These are phyloP conservation scores for Nymphalis urticae DNA, from an alignment of 2,888 invertebrate genomes.

Conservation along the genomic window DNA sequence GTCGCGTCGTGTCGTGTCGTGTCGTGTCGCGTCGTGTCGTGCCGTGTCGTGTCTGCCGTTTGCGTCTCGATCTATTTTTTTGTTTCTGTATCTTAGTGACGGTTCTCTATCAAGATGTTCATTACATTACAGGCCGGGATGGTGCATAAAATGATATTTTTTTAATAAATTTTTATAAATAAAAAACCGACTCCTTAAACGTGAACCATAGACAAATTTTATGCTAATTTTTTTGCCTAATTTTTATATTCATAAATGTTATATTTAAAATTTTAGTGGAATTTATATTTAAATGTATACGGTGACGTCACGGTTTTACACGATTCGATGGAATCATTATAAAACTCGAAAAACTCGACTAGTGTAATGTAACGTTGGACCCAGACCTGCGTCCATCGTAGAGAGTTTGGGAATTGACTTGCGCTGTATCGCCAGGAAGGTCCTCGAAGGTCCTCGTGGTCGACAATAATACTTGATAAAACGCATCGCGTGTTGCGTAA, in stretches of 20 bases:
- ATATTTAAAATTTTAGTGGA: constrained; percentile 1
- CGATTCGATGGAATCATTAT: background rate
- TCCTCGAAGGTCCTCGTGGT: no score
- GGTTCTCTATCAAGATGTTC: constrained; percentile 32
- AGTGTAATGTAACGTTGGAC: no score
- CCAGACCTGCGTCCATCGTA: no score
- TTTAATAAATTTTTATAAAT: constrained; percentile 53
- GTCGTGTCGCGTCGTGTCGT: no score
- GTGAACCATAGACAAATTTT: background rate
- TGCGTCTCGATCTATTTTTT: constrained; percentile 43
- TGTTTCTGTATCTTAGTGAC: constrained; percentile 53
- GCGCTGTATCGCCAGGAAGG: no score
- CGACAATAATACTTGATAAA: no score
- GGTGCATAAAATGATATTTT: constrained; percentile 70
- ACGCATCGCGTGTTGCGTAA: background rate
- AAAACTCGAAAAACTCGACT: no score
- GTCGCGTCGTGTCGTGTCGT: no score
- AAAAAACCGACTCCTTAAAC: constrained; percentile 44
- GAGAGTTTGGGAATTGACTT: no score
- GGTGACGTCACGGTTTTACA: background rate
- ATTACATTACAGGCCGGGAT: constrained; percentile 46
- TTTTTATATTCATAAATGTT: background rate
- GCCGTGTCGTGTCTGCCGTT: constrained; percentile 25
- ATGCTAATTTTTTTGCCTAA: constrained; percentile 12
- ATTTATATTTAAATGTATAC: background rate